These are phyloP conservation scores for Drosophila pegasa DNA, from an alignment of 2,888 invertebrate genomes.

Conservation along the genomic window DNA sequence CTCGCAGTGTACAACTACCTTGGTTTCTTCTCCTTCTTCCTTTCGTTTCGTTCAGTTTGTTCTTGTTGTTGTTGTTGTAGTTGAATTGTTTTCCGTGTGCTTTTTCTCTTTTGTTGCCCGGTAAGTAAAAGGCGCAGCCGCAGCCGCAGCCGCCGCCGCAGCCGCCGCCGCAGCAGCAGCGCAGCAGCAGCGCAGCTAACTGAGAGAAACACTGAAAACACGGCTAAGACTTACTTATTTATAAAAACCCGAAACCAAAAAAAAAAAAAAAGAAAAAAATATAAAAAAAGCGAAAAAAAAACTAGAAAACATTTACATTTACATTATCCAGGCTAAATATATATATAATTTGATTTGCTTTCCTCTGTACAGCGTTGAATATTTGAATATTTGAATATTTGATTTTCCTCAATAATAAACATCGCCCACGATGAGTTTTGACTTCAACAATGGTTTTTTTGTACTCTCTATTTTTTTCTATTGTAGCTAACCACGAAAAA, in stretches of 20 bases:
- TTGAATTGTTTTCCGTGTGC: slow-evolving; percentile 50
- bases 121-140: slow-evolving; percentile 55
- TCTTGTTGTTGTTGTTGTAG: slow-evolving; percentile 60
- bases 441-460: slow-evolving; percentile 56
- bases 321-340: slow-evolving; percentile 45
- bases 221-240: slow-evolving; percentile 23
- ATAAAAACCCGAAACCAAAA: slow-evolving; percentile 8
- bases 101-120: slow-evolving; percentile 19
- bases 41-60: slow-evolving; percentile 32
- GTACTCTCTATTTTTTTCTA: slow-evolving; percentile 50
- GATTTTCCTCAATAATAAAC: slow-evolving; percentile 61
- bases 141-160: too few species aligned
- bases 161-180: neutral
- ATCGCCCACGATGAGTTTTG: slow-evolving; percentile 60
- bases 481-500: slow-evolving; percentile 49
- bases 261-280: neutral
- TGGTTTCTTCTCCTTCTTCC: neutral
- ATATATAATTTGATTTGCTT: slow-evolving; percentile 55
- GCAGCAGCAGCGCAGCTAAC: slow-evolving; percentile 9
- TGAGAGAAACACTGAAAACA: slow-evolving; percentile 18
- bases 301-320: neutral
- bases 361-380: slow-evolving; percentile 59
- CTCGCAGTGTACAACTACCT: slow-evolving; percentile 28
- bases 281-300: neutral
- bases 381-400: slow-evolving; percentile 40